Percentiles rank a stretch among this genome's conserved stretches.
Evolutionary conservation across 2,797 vertebrate species (phyloP).

Genomic region (Sebastes variabilis): DNA sequence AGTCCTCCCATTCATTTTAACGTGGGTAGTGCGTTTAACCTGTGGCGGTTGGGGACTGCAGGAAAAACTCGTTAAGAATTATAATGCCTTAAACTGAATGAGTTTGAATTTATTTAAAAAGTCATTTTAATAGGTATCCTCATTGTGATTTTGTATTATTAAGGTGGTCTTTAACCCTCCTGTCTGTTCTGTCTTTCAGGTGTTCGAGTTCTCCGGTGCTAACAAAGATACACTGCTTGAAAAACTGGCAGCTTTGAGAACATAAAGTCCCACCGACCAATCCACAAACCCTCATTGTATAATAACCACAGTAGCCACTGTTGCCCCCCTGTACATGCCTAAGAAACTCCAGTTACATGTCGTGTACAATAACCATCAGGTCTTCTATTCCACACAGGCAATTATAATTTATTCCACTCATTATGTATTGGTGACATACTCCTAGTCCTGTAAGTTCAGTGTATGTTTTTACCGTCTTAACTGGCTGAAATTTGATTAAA

Average conservation of each 20-base stretch:
- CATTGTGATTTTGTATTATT: neutral
- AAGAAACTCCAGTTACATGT: neutral
- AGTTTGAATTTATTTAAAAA: too few species aligned
- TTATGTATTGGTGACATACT: neutral
- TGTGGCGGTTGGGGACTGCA: too few species aligned
- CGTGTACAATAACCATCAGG: neutral
- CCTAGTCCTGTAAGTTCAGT: neutral
- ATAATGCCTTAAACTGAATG: too few species aligned
- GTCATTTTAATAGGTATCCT: neutral
- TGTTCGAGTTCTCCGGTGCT: constrained; percentile 84
- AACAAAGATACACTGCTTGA: constrained; percentile 77
- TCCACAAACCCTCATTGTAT: neutral
- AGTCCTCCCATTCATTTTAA: too few species aligned
- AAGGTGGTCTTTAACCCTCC: neutral
- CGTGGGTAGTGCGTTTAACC: too few species aligned
- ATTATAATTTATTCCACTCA: constrained; percentile 12
- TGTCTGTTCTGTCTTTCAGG: constrained; percentile 71
- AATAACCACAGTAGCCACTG: neutral
- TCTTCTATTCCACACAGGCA: neutral
- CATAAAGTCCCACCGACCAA: neutral
- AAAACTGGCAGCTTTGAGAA: constrained; percentile 60
- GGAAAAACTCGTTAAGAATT: too few species aligned
- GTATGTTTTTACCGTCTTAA: neutral
- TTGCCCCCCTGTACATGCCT: neutral
- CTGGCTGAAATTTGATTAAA: neutral